Evolutionary conservation across 2,113 vertebrate species (phyloP).

Genomic region (Probosciger aterrimus): DNA sequence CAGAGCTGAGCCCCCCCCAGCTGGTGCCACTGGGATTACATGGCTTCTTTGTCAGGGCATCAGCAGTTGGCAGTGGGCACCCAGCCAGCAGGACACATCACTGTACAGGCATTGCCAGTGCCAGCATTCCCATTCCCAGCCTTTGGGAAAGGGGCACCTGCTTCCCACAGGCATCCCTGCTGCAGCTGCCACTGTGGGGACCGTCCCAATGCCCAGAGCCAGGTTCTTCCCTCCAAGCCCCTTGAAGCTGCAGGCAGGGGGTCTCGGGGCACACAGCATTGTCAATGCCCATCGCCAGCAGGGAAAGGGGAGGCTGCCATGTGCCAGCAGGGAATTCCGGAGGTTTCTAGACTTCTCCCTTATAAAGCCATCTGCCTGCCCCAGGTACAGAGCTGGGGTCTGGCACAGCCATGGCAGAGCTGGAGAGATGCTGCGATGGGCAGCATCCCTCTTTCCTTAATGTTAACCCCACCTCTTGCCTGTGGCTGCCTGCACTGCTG

Average conservation of each 20-base stretch:
- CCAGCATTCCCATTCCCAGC: not conserved
- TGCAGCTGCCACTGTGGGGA: not conserved
- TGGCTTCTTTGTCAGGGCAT: not conserved
- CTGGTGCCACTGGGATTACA: not conserved
- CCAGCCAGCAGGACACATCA: not conserved
- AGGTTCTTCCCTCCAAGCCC: not conserved
- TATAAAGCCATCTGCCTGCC: not conserved
- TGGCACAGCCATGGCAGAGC: rapidly evolving
- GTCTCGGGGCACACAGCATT: rapidly evolving
- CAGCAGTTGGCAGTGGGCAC: rapidly evolving
- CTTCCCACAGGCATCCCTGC: not conserved
- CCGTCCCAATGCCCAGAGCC: rapidly evolving
- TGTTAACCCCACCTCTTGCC: not conserved
- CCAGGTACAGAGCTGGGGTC: rapidly evolving
- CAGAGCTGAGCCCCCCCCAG: not conserved
- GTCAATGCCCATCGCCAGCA: not conserved
- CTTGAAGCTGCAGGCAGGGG: not conserved
- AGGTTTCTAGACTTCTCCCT: not conserved
- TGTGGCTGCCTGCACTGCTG: rapidly evolving
- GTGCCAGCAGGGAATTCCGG: not conserved
- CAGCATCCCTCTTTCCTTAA: not conserved
- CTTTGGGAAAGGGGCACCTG: not conserved
- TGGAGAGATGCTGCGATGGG: rapidly evolving
- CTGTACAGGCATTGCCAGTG: not conserved
- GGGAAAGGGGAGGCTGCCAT: not conserved